Base-by-base conservation (phyloP, 2,113 vertebrate species). In the Menidia beryllina region DNA sequence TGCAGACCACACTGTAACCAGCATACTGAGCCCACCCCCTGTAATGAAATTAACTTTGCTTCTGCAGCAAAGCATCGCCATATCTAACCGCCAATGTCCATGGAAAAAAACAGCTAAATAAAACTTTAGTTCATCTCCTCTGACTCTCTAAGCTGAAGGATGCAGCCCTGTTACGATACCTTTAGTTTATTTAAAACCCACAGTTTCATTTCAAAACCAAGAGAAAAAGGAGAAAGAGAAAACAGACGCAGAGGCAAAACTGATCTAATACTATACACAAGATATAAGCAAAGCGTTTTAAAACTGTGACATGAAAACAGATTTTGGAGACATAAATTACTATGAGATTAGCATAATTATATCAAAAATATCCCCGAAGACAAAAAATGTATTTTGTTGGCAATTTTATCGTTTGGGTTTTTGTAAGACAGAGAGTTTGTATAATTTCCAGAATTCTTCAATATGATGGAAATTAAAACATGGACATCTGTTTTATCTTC, bases 41-140 rank as follows among this genome's bases (percentile, higher is more conserved):
- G 12, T 61, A 65, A 82, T 71, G 36, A 5, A 84, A 76, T 82
- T 58, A 53, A 43, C 38, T 19, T 26, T 24, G 43, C 53, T 7
- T 15, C 39, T 72, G 52, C 69, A 38, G 25, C 52, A 66, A 15
- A 60, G 43, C 67, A 19, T 17, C 49, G 24, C 27, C 52, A 73
- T 27, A 27, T 30, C 1, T 50, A 20, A 1, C 50, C 56, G 47
- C 3, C 56, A 54, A 17, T 23, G 5, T 6, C 14, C 8, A 50
- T 8, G 11, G 24, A 7, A 9, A 14, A 27, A 0, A 25, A 11
- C 11, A 5, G 1, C 6, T 21, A 45, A 19, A 45, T 34, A 43
- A 24, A 49, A 3, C 34, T 24, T 20, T 4, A 14, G 4, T 4
- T 1, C 21, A 51, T 30, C 34, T 51, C 21, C 17, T 1, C 3